These are phyloP conservation scores for Paracentrotus lividus DNA, from an alignment of 53 echinoderm and acorn worm genomes.

Conservation along the genomic window DNA sequence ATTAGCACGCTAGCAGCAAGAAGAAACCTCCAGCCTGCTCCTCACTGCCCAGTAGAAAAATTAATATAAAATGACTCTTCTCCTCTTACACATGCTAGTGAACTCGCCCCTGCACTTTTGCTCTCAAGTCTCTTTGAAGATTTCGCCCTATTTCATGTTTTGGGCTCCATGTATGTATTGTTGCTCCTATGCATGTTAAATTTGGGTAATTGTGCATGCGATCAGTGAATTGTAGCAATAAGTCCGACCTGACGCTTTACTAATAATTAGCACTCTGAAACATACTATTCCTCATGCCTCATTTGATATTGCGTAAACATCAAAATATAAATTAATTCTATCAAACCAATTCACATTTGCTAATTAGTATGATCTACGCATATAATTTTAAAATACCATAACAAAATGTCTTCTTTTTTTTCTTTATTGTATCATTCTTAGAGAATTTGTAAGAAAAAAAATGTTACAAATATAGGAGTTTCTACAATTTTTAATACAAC, in stretches of 20 bases:
- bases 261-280: neutral
- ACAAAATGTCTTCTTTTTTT: neutral
- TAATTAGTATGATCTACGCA: no score
- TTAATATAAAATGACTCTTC: conserved; percentile 70
- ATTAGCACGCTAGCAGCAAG: conserved; percentile 67
- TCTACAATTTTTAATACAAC: no score
- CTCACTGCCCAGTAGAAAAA: conserved; percentile 69
- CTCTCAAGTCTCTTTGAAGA: conserved; percentile 17
- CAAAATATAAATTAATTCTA: neutral
- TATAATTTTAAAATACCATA: neutral
- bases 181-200: neutral
- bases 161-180: neutral
- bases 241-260: neutral
- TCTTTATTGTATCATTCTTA: neutral
- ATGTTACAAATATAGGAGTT: no score
- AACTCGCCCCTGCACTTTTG: conserved; percentile 59
- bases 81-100: conserved; percentile 56
- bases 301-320: neutral
- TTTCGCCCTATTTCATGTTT: neutral
- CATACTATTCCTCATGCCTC: neutral
- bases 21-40: conserved; percentile 57
- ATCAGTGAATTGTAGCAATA: neutral
- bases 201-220: neutral
- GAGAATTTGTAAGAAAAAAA: no score
- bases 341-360: neutral